Conservation (phyloP, 2,113 vertebrate species). For the Caranx melampygus region DNA sequence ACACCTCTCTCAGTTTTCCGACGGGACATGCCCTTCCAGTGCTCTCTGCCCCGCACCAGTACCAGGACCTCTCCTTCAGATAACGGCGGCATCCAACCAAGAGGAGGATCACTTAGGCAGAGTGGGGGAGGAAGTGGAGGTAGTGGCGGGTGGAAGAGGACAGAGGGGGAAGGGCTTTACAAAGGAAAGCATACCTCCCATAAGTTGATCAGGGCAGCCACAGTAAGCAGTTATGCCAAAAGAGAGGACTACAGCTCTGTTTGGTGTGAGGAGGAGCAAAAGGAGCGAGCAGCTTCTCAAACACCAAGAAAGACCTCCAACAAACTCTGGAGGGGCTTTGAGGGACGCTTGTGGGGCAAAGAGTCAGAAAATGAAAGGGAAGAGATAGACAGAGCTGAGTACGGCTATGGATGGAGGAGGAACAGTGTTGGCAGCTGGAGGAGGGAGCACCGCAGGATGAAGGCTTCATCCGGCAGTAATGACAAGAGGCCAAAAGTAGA, state of each 20-base stretch:
- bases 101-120: slow-evolving; percentile 83
- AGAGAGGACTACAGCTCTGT: slow-evolving; percentile 70
- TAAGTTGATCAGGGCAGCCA: slow-evolving; percentile 83
- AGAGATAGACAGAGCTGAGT: slow-evolving; percentile 75
- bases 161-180: slow-evolving; percentile 82
- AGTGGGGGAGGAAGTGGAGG: slow-evolving; percentile 67
- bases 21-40: slow-evolving; percentile 83
- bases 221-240: slow-evolving; percentile 81
- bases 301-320: slow-evolving; percentile 66
- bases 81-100: slow-evolving; percentile 70
- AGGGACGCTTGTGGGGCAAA: slow-evolving; percentile 79
- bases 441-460: slow-evolving; percentile 68
- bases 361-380: slow-evolving; percentile 72
- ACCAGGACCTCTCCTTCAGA: slow-evolving; percentile 72
- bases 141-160: slow-evolving; percentile 66
- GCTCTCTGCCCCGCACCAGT: slow-evolving; percentile 81
- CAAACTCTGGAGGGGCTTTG: slow-evolving; percentile 82
- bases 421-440: slow-evolving; percentile 75
- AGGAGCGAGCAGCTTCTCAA: slow-evolving; percentile 28
- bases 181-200: slow-evolving; percentile 85
- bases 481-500: slow-evolving; percentile 76
- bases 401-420: slow-evolving; percentile 75
- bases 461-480: slow-evolving; percentile 55
- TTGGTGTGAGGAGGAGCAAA: slow-evolving; percentile 74
- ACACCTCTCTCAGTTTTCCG: slow-evolving; percentile 84